Evolutionary conservation across 2,113 vertebrate species (phyloP), one percentile per base, ranked within the genome.

Genomic region (Sander vitreus): DNA sequence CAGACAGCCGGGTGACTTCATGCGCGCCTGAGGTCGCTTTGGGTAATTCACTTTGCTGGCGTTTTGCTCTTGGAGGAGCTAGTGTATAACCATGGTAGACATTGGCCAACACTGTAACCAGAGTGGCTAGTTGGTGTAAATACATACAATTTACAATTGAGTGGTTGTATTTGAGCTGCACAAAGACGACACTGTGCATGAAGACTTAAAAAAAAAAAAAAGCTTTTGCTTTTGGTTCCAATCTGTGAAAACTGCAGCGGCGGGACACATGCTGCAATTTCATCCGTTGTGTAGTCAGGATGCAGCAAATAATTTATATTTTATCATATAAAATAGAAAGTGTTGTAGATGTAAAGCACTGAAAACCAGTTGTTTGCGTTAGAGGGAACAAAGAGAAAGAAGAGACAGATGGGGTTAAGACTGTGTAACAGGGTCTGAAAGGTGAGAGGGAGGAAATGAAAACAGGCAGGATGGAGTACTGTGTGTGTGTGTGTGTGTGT

Each of bases 381-480:
- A 21, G 75, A 51, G 60, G 73, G 30, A 54, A 74, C 48, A 76
- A 39, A 74, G 80, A 66, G 69, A 73, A 33, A 81, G 59, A 78
- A 74, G 70, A 80, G 86, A 87, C 91, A 92, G 91, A 93, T 91
- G 90, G 88, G 77, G 87, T 87, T 84, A 85, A 90, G 85, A 78
- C 76, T 80, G 85, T 76, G 50, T 65, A 59, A 77, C 76, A 71
- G 81, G 79, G 88, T 74, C 70, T 86, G 83, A 81, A 90, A 91
- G 89, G 93, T 89, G 89, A 93, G 85, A 90, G 68, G 62, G 83
- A 76, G 81, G 85, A 90, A 90, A 90, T 90, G 83, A 92, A 90
- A 88, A 89, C 53, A 86, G 70, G 83, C 43, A 18, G 71, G 73
- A 78, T 78, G 68, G 71, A 75, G 27, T 58, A 80, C 64, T 16